Percentiles rank a stretch among this genome's conserved stretches.
Evolutionary conservation across 53 echinoderm and acorn worm genomes (phyloP).

Genomic region (Holothuria scabra): DNA sequence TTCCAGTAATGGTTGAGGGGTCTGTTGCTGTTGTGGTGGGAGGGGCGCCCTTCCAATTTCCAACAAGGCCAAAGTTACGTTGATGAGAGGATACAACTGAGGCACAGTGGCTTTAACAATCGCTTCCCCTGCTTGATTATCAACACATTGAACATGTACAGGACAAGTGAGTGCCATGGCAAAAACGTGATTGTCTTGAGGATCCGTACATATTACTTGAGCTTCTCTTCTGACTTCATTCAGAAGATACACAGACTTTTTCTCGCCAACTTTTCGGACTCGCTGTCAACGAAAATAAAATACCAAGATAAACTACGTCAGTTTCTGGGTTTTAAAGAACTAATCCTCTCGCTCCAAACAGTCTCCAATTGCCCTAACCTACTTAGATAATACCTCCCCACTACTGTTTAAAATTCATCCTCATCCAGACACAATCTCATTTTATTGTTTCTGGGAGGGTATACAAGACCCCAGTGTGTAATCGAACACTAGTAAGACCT

Average conservation of each 20-base stretch:
- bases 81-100: slow-evolving; percentile 19
- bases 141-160: not conserved
- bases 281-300: no score
- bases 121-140: not conserved
- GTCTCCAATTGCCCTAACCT: no score
- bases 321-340: no score
- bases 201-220: slow-evolving; percentile 12
- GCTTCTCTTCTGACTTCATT: slow-evolving; percentile 14
- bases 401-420: no score
- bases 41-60: not conserved
- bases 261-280: slow-evolving; percentile 4
- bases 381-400: no score
- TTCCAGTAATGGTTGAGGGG: not conserved
- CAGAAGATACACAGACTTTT: not conserved
- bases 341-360: no score
- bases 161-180: slow-evolving; percentile 28
- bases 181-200: not conserved
- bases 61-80: not conserved
- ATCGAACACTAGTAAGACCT: no score
- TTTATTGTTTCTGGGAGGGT: no score
- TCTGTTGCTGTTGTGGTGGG: not conserved
- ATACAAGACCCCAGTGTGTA: no score
- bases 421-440: no score
- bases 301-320: no score
- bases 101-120: not conserved